A percentile compares a stretch with the other conserved stretches of the same genome.
phyloP scores from a whole-genome alignment of 2,888 invertebrate species.

The Melanostoma mellinum region DNA sequence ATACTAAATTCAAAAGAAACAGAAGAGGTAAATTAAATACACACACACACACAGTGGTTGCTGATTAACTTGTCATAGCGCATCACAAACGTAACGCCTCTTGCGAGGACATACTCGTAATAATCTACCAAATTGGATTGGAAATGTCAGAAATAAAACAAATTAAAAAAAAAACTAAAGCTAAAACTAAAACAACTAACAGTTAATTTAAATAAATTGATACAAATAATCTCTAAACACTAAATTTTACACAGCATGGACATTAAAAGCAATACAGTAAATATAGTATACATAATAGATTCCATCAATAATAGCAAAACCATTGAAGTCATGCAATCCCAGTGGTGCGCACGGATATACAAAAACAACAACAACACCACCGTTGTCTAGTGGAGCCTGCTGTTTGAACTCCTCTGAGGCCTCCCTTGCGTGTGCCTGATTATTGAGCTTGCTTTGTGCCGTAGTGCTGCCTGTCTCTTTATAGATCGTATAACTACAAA shows the following conservation, averaged over 20 bases:
- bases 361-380: background rate
- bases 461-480: conserved; percentile 20
- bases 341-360: conserved; percentile 9
- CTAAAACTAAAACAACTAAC: background rate
- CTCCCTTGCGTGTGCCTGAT: conserved; percentile 40
- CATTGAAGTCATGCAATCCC: conserved; percentile 69
- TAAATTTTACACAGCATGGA: conserved; percentile 64
- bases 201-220: conserved; percentile 9
- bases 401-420: conserved; percentile 21
- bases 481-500: conserved; percentile 51
- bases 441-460: conserved; percentile 37
- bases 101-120: background rate
- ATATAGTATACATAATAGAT: conserved; percentile 54
- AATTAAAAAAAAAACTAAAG: conserved; percentile 12
- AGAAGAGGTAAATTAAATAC: conserved; percentile 24
- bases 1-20: background rate
- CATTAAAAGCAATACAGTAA: conserved; percentile 61
- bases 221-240: conserved; percentile 65
- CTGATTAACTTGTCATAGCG: conserved; percentile 21
- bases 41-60: conserved; percentile 22
- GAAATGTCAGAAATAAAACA: conserved; percentile 18
- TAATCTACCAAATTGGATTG: conserved; percentile 2
- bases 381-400: conserved; percentile 10
- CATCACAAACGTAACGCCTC: conserved; percentile 28
- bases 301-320: conserved; percentile 63